Evolutionary conservation across 2,797 vertebrate species (phyloP).

Genomic region (Mionectes olivaceus): DNA sequence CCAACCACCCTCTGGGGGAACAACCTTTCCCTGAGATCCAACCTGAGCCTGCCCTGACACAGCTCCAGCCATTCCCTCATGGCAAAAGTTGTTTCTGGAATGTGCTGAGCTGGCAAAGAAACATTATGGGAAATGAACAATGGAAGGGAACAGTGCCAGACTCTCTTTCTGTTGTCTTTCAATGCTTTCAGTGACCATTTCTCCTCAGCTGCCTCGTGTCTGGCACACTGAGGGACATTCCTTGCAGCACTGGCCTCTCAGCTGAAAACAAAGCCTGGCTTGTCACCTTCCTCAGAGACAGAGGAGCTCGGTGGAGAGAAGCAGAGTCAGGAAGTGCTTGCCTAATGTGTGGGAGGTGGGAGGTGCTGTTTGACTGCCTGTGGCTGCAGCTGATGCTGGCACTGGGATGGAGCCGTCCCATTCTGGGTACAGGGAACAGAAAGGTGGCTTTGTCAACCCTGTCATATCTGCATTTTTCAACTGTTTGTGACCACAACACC

Average conservation of each 20-base stretch:
- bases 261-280: not conserved
- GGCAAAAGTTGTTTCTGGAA: not conserved
- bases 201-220: fast-evolving
- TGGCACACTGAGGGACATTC: not conserved
- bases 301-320: not conserved
- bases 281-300: not conserved
- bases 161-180: not conserved
- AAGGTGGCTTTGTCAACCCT: not conserved
- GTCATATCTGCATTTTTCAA: not conserved
- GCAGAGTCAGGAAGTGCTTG: not conserved
- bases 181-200: not conserved
- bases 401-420: not conserved
- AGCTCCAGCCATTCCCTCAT: fast-evolving
- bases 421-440: not conserved
- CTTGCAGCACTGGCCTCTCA: not conserved
- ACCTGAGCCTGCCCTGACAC: no score
- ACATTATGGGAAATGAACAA: not conserved
- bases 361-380: not conserved
- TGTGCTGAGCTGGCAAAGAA: not conserved
- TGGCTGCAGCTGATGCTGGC: not conserved
- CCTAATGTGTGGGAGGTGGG: not conserved
- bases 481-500: not conserved
- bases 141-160: not conserved
- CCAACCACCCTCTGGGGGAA: no score
- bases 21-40: no score